Conservation (phyloP, 2,797 vertebrate genomes). For the Periparus ater region DNA sequence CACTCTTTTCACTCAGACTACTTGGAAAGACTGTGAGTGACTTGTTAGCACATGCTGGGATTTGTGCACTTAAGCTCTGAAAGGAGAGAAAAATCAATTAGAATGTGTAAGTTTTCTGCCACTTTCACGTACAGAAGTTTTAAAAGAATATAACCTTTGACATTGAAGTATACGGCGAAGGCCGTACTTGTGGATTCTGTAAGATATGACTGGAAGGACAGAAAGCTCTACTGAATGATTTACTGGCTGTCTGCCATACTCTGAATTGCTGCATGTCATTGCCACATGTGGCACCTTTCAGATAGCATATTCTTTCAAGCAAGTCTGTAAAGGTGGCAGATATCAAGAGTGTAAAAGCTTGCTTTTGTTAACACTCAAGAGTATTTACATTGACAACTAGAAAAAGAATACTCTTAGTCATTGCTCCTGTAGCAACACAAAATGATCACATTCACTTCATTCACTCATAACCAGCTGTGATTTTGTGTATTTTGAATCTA, state of each 20-base stretch:
- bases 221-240: constrained; percentile 31
- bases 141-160: constrained; percentile 23
- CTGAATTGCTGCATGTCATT: constrained; percentile 48
- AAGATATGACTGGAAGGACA: neutral
- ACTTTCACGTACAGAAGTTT: constrained; percentile 4
- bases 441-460: neutral
- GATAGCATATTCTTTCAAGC: constrained; percentile 31
- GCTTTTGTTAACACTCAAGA: constrained; percentile 4
- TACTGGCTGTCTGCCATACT: constrained; percentile 34
- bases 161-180: neutral
- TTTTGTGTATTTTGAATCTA: neutral
- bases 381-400: neutral
- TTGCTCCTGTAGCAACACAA: neutral
- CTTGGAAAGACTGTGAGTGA: neutral
- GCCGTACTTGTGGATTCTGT: neutral
- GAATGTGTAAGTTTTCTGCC: neutral
- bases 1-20: neutral
- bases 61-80: neutral
- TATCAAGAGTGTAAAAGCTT: neutral
- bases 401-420: neutral
- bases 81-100: constrained; percentile 34
- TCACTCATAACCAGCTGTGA: neutral
- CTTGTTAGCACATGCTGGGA: neutral
- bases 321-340: constrained; percentile 8
- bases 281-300: constrained; percentile 37